Evolutionary conservation across 2,888 invertebrate genomes (phyloP).

Genomic region (Neocrepidodera transversa): DNA sequence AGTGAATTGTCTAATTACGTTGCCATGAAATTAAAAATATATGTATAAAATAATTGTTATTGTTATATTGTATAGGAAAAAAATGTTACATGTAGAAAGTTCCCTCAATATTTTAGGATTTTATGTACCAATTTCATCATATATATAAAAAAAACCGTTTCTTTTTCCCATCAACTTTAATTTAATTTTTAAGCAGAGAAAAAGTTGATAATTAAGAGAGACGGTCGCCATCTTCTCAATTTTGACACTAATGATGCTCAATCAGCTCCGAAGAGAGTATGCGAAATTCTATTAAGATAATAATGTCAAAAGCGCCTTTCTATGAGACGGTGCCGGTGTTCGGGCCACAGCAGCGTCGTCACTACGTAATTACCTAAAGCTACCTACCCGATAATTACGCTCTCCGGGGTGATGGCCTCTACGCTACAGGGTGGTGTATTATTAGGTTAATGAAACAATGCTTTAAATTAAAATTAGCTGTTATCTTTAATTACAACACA

Average conservation of each 20-base stretch:
- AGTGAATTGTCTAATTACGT: too few species aligned
- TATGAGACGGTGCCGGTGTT: neutral
- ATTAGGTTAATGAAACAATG: neutral
- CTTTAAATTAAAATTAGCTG: neutral
- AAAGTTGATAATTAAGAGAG: slow-evolving; percentile 15
- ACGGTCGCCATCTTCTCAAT: neutral
- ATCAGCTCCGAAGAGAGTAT: slow-evolving; percentile 21
- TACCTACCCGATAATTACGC: slow-evolving; percentile 15
- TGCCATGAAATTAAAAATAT: too few species aligned
- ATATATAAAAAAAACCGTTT: too few species aligned
- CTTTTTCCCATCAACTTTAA: too few species aligned
- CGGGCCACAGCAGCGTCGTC: neutral
- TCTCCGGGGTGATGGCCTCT: slow-evolving; percentile 10
- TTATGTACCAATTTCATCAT: too few species aligned
- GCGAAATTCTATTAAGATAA: slow-evolving; percentile 24
- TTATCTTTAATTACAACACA: too few species aligned
- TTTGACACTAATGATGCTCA: slow-evolving; percentile 22
- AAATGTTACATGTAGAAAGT: too few species aligned
- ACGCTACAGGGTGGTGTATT: slow-evolving; percentile 22
- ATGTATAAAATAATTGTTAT: too few species aligned
- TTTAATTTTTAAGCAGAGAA: neutral
- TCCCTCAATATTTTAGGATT: too few species aligned
- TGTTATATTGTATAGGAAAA: too few species aligned
- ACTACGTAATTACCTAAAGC: slow-evolving; percentile 20
- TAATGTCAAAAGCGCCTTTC: slow-evolving; percentile 21